A percentile compares a stretch with the other conserved stretches of the same genome.
Evolutionary conservation across 2,888 invertebrate genomes (phyloP).

Genomic region (Drosophila anomalata): DNA sequence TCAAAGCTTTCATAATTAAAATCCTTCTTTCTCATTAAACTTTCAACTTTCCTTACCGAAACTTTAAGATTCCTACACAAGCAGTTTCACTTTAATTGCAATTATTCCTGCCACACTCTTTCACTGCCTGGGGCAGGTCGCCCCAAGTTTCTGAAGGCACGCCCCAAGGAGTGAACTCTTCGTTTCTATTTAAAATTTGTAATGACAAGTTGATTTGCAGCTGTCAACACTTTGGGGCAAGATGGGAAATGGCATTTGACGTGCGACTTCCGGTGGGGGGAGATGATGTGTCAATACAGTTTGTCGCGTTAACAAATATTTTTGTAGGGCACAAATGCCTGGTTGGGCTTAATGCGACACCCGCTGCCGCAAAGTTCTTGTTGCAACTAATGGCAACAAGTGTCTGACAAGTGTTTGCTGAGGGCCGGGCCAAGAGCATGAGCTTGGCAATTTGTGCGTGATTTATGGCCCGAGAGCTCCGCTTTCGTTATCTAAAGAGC

Average conservation of each 20-base stretch:
- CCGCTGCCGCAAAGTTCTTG: slow-evolving; percentile 30
- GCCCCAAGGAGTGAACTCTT: slow-evolving; percentile 40
- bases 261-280: slow-evolving; percentile 60
- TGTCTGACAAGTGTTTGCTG: slow-evolving; percentile 44
- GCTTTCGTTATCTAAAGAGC: slow-evolving; percentile 66
- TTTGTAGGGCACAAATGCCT: slow-evolving; percentile 36
- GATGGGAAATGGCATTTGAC: slow-evolving; percentile 51
- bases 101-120: slow-evolving; percentile 42
- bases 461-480: slow-evolving; percentile 53
- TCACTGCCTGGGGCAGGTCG: slow-evolving; percentile 25
- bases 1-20: neutral
- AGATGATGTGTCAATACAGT: slow-evolving; percentile 62
- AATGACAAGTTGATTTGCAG: slow-evolving; percentile 65
- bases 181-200: slow-evolving; percentile 33
- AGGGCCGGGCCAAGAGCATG: slow-evolving; percentile 5
- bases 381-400: slow-evolving; percentile 59
- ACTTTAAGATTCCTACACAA: neutral
- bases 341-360: slow-evolving; percentile 36
- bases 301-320: slow-evolving; percentile 38
- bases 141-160: slow-evolving; percentile 35
- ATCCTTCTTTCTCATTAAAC: neutral
- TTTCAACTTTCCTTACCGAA: neutral
- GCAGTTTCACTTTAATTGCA: slow-evolving; percentile 47
- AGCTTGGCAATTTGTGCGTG: slow-evolving; percentile 49
- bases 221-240: slow-evolving; percentile 57